These are phyloP conservation scores for Channallabes apus DNA, from an alignment of 2,797 vertebrate species.

Conservation along the genomic window DNA sequence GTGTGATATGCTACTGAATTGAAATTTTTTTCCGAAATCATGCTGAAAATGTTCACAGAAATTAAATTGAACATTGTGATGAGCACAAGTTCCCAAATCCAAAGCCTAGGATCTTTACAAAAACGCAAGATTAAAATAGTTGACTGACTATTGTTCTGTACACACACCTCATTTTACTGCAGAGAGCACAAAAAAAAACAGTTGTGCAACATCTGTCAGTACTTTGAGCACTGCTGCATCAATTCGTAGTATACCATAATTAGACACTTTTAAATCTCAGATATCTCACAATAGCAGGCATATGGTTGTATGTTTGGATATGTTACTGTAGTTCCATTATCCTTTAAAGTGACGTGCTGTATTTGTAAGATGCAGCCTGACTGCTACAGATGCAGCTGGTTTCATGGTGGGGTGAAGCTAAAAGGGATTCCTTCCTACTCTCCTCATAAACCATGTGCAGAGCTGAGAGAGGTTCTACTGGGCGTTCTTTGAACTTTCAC, in stretches of 20 bases:
- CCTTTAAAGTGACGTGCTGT: constrained; percentile 36
- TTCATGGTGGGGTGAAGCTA: constrained; percentile 74
- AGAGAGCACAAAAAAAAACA: constrained; percentile 27
- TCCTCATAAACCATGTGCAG: constrained; percentile 35
- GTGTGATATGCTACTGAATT: constrained; percentile 55
- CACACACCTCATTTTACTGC: constrained; percentile 28
- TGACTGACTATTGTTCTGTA: constrained; percentile 44
- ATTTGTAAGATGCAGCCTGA: constrained; percentile 61
- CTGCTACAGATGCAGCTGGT: constrained; percentile 72
- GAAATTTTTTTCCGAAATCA: neutral
- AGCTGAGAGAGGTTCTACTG: constrained; percentile 36
- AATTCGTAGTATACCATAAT: constrained; percentile 8
- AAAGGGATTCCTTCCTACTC: constrained; percentile 65
- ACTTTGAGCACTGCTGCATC: constrained; percentile 21
- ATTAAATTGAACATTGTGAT: constrained; percentile 3
- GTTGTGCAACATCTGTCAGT: constrained; percentile 27
- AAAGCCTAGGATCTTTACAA: constrained; percentile 9
- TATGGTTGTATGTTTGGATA: constrained; percentile 40
- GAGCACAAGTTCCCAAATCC: neutral
- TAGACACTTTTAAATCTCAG: constrained; percentile 18
- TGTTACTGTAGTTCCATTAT: constrained; percentile 29
- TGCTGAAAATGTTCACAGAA: neutral
- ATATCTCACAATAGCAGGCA: constrained; percentile 40
- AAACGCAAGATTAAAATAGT: constrained; percentile 38
- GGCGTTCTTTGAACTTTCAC: constrained; percentile 14